Evolutionary conservation across 1,140 invertebrate species (phyloP).

Genomic region (Drosophila orena): DNA sequence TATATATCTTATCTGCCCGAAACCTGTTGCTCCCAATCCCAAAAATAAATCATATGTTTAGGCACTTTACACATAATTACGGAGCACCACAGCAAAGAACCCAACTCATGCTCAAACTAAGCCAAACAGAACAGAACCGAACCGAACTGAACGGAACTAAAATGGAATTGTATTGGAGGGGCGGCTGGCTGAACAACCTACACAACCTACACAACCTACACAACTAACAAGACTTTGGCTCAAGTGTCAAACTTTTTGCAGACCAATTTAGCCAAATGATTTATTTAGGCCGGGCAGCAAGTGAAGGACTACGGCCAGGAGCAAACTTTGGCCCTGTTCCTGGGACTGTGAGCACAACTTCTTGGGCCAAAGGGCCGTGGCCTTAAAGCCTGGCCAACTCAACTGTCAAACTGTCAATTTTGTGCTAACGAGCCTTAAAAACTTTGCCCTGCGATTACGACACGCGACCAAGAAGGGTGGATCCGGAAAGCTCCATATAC

Average conservation of each 20-base stretch:
- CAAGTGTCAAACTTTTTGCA: conserved; percentile 82
- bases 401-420: conserved; percentile 84
- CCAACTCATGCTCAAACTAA: conserved; percentile 3
- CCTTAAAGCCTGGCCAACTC: conserved; percentile 81
- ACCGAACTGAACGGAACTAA: neutral
- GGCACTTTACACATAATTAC: conserved; percentile 81
- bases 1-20: conserved; percentile 39
- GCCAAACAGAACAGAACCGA: neutral
- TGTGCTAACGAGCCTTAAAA: conserved; percentile 83
- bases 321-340: conserved; percentile 12
- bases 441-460: conserved; percentile 60
- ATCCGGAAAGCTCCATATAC: conserved; percentile 9
- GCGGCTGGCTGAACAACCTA: conserved; percentile 37
- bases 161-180: conserved; percentile 2
- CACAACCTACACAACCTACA: conserved; percentile 57
- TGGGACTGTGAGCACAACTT: neutral
- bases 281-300: conserved; percentile 67
- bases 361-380: conserved; percentile 60
- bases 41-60: conserved; percentile 78
- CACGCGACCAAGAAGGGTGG: conserved; percentile 30
- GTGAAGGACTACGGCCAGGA: conserved; percentile 13
- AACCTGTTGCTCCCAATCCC: conserved; percentile 62
- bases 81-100: conserved; percentile 29
- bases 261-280: conserved; percentile 83
- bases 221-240: conserved; percentile 76